Base-by-base conservation (phyloP, 2,888 invertebrate genomes). In the Furcula furcula region DNA sequence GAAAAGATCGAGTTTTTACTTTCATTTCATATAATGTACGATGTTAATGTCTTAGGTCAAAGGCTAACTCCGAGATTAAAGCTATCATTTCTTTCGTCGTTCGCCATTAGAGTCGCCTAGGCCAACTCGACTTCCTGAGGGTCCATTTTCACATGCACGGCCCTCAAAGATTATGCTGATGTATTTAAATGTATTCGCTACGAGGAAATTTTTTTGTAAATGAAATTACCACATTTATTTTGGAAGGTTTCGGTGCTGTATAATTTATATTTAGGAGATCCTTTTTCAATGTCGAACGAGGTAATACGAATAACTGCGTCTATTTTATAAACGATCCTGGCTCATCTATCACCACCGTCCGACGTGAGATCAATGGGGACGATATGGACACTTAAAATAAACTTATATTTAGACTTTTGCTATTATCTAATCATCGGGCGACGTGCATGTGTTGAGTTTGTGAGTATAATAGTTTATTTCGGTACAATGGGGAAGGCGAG, bases 401-500 rank as follows among this genome's bases (percentile, higher is more conserved):
- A 27, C 18, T 18, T 18, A 28, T 18, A 28, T 16, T 18, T 28
- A 28, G 10, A 11, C 16, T 43, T 47, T 53, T 33, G 33, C 39
- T 46, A 44, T 57, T 46, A 54, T 54, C 46, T 46, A 36, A 44
- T 51, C 51, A 34, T 28, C 15, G 28, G 26, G 30, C 42, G 38
- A 49, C 43, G 48, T 50, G 47, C 51, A 57, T 68, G 64, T 78
- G 73, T 83, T 80, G 76, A 74, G 76, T 76, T 68, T 67, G 70
- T 65, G 60, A 62, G 66, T 61, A 68, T 73, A 73, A 76, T 76
- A 75, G 84, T 84, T 83, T 82, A 85, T 85, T 85, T 84, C 72
- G 55, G 81, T 79, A 68, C 67, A 73, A 68, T 71, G 64, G 72
- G 64, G 67, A 62, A 63, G 66, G 66, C 61, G 55, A 63, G 65